Evolutionary conservation across 2,797 vertebrate species (phyloP).

Genomic region (Sciurus carolinensis): DNA sequence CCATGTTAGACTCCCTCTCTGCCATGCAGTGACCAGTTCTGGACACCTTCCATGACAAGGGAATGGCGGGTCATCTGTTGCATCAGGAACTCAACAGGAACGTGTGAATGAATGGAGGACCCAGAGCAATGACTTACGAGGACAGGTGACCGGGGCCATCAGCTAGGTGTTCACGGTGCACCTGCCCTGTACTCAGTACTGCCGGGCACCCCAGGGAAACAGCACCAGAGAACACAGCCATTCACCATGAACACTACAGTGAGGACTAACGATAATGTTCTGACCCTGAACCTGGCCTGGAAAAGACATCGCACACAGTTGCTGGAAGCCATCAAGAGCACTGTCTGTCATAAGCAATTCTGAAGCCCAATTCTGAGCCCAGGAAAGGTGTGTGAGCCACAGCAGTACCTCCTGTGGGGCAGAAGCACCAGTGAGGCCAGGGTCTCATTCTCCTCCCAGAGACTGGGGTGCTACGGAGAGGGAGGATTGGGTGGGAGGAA

Average conservation of each 20-base stretch:
- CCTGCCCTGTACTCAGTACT: background rate
- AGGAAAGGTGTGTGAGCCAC: background rate
- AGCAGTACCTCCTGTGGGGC: background rate
- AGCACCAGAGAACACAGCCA: too few species aligned
- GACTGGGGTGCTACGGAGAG: background rate
- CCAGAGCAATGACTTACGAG: background rate
- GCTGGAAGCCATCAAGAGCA: background rate
- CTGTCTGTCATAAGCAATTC: background rate
- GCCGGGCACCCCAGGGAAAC: background rate
- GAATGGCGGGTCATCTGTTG: background rate
- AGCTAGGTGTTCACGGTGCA: background rate
- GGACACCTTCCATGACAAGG: background rate
- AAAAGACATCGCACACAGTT: background rate
- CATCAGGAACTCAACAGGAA: background rate
- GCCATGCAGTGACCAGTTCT: background rate
- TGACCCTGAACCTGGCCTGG: background rate
- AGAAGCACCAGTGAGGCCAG: fast-evolving
- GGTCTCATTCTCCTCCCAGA: background rate
- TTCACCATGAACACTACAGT: background rate
- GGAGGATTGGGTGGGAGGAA: too few species aligned
- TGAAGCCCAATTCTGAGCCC: background rate
- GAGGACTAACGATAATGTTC: background rate
- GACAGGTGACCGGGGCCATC: background rate
- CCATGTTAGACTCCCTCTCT: background rate
- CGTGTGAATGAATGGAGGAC: background rate